phyloP scores from a whole-genome alignment of 2,888 invertebrate genomes.

The Dascillus cervinus region DNA sequence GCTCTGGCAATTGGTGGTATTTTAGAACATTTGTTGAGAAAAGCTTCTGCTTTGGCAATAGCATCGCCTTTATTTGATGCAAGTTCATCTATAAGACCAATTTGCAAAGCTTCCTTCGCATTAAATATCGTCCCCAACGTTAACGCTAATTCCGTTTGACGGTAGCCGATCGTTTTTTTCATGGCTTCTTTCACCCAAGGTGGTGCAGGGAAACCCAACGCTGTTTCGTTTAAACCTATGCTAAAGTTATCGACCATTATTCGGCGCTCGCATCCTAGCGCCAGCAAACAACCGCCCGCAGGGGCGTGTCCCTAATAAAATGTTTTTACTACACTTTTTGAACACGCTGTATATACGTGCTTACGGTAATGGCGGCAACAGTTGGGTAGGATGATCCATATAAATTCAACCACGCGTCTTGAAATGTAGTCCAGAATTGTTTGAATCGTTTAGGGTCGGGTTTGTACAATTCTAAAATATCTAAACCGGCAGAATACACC shows the following conservation, averaged over 20 bases:
- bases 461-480: conserved; percentile 83
- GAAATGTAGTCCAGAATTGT: conserved; percentile 69
- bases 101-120: conserved; percentile 66
- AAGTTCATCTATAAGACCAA: conserved; percentile 70
- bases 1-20: conserved; percentile 55
- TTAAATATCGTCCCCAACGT: conserved; percentile 65
- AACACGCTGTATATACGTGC: conserved; percentile 14
- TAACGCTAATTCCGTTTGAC: conserved; percentile 68
- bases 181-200: conserved; percentile 61
- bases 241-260: conserved; percentile 71
- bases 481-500: conserved; percentile 77
- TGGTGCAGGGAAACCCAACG: conserved; percentile 72
- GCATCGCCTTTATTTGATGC: conserved; percentile 61
- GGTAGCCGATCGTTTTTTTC: conserved; percentile 53
- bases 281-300: conserved; percentile 75
- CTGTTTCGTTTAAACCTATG: conserved; percentile 83
- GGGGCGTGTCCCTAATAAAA: conserved; percentile 64
- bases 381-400: conserved; percentile 65
- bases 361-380: conserved; percentile 78
- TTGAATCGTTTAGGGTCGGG: conserved; percentile 59
- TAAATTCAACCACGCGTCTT: conserved; percentile 73
- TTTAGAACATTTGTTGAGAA: conserved; percentile 56
- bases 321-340: not conserved
- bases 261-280: conserved; percentile 76
- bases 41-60: conserved; percentile 56